A percentile compares a stretch with the other conserved stretches of the same genome.
Conservation (phyloP, 2,888 invertebrate genomes). For the Andrena bicolor region DNA sequence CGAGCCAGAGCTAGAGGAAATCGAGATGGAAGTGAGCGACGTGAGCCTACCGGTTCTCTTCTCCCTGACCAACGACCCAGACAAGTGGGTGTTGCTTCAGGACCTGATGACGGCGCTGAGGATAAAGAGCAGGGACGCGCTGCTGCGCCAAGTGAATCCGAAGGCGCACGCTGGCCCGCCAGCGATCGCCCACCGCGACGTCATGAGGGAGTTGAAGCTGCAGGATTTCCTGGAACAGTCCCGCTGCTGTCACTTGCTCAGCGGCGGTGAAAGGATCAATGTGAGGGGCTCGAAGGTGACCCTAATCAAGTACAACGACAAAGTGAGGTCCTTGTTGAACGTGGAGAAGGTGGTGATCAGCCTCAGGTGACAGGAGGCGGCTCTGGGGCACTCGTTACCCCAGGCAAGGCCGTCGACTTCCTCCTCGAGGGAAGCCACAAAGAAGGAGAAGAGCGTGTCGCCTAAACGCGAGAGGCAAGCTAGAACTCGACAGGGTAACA, state of each 20-base stretch:
- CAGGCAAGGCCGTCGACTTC: slow-evolving; percentile 79
- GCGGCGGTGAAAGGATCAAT: slow-evolving; percentile 92
- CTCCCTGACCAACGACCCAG: slow-evolving; percentile 87
- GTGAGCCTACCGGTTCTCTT: slow-evolving; percentile 93
- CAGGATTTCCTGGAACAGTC: slow-evolving; percentile 93
- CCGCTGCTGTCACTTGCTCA: slow-evolving; percentile 91
- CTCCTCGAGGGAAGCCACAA: slow-evolving; percentile 60
- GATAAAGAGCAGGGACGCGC: slow-evolving; percentile 93
- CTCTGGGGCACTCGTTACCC: slow-evolving; percentile 72
- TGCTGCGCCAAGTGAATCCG: slow-evolving; percentile 90
- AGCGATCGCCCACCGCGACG: slow-evolving; percentile 84
- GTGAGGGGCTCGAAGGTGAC: slow-evolving; percentile 93
- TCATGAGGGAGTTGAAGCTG: slow-evolving; percentile 90
- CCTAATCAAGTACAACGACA: slow-evolving; percentile 93
- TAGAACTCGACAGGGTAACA: slow-evolving; percentile 65
- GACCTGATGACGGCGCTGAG: slow-evolving; percentile 92
- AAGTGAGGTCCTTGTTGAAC: slow-evolving; percentile 92
- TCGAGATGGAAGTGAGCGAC: slow-evolving; percentile 94
- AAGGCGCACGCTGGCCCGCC: slow-evolving; percentile 86
- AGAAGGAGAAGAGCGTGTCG: slow-evolving; percentile 60
- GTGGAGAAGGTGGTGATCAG: slow-evolving; percentile 91
- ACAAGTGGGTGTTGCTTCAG: slow-evolving; percentile 93
- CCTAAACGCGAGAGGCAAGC: slow-evolving; percentile 66
- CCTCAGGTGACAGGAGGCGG: slow-evolving; percentile 86
- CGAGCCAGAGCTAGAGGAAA: slow-evolving; percentile 86